Evolutionary conservation across 1,140 invertebrate genomes (phyloP).

Genomic region (Drosophila santomea): DNA sequence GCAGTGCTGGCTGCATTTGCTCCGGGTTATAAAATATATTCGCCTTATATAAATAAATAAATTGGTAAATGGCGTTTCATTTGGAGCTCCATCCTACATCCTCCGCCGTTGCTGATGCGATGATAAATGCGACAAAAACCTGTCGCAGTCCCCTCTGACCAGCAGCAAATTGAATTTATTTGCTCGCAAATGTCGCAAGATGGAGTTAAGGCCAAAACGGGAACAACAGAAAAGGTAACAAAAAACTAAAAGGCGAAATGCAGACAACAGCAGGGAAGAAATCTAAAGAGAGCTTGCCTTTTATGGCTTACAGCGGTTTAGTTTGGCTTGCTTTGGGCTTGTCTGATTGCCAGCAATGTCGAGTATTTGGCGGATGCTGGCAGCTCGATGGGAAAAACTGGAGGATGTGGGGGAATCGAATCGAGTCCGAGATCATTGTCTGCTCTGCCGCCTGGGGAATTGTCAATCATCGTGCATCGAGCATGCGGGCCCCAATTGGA

Average conservation of each 20-base stretch:
- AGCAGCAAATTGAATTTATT: slow-evolving; percentile 81
- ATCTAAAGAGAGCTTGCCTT: slow-evolving; percentile 50
- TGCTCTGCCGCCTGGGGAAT: slow-evolving; percentile 41
- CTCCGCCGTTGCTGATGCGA: slow-evolving; percentile 60
- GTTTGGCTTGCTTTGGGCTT: slow-evolving; percentile 25
- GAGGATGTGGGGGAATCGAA: slow-evolving; percentile 10
- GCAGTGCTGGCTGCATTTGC: slow-evolving; percentile 36
- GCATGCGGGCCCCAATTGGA: slow-evolving; percentile 34
- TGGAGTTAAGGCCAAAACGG: slow-evolving; percentile 45
- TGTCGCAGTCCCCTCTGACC: slow-evolving; percentile 69
- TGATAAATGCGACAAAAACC: slow-evolving; percentile 83
- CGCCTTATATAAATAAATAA: slow-evolving; percentile 84
- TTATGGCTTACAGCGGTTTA: slow-evolving; percentile 57
- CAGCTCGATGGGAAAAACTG: slow-evolving; percentile 29
- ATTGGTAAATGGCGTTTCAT: slow-evolving; percentile 82
- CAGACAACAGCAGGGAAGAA: slow-evolving; percentile 31
- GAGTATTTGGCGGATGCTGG: slow-evolving; percentile 36
- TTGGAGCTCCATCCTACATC: slow-evolving; percentile 43
- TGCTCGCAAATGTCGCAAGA: slow-evolving; percentile 66
- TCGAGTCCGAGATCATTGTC: slow-evolving; percentile 30
- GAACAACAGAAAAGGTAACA: slow-evolving; percentile 20
- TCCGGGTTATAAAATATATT: slow-evolving; percentile 82
- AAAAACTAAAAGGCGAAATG: slow-evolving; percentile 8
- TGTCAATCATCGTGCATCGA: slow-evolving; percentile 38
- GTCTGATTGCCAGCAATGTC: slow-evolving; percentile 61